Conservation (phyloP, 2,888 invertebrate species). For the Sesia bembeciformis region DNA sequence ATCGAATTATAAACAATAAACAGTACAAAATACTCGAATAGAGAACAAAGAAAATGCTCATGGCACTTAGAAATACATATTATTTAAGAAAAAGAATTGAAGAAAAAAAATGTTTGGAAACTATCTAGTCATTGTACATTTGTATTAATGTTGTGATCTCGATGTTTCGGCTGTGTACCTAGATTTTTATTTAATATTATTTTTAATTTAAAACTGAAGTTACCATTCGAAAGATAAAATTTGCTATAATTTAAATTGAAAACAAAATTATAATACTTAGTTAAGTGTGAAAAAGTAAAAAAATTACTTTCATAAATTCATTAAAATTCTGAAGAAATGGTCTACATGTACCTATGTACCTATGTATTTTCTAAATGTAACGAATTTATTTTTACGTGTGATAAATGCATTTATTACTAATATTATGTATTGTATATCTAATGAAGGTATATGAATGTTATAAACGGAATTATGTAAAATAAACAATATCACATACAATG, state of each 20-base stretch:
- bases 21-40: too few species aligned
- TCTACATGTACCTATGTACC: too few species aligned
- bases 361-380: constrained; percentile 2
- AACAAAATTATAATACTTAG: background rate
- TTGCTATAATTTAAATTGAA: background rate
- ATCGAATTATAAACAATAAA: too few species aligned
- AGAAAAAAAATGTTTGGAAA: too few species aligned
- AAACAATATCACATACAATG: background rate
- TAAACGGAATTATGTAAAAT: constrained; percentile 5
- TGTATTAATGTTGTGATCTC: constrained; percentile 40
- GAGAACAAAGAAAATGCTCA: too few species aligned
- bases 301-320: constrained; percentile 1
- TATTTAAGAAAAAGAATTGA: too few species aligned
- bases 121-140: constrained; percentile 30
- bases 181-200: constrained; percentile 26
- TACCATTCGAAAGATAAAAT: background rate
- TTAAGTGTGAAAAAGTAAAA: background rate
- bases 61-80: too few species aligned
- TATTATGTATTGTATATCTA: constrained; percentile 2
- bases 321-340: background rate
- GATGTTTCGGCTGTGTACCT: constrained; percentile 61
- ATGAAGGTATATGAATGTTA: constrained; percentile 8
- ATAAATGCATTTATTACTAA: constrained; percentile 13
- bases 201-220: constrained; percentile 6
- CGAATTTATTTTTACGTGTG: constrained; percentile 19